Evolutionary conservation across 2,888 invertebrate genomes (phyloP), one percentile per base, ranked within the genome.

Genomic region (Myopa testacea): DNA sequence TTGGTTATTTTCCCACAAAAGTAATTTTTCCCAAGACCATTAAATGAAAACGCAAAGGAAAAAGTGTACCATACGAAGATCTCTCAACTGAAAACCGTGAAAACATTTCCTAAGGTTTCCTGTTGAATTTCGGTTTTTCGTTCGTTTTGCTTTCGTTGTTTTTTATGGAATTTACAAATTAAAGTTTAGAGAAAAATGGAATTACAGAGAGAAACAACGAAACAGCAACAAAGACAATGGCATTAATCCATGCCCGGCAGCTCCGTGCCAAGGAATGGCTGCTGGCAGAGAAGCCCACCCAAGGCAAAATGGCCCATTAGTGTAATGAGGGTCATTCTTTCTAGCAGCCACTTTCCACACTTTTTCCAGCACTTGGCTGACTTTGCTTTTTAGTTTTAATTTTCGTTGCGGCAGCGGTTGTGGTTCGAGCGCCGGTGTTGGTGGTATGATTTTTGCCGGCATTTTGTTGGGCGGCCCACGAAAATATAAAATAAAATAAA

Each of bases 281-380:
- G 14, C 45, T 63, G 69, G 60, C 58, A n/a, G 67, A 50, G 45
- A 8, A 65, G 63, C 65, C 50, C 63, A 37, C 65, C 74, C 74
- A 34, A 45, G 52, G 37, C 16, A 71, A 72, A 72, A 77, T 70
- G 74, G 70, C 69, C 80, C 79, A 80, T 80, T 79, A 78, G 77
- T 78, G 79, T 80, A 80, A 80, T 80, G 80, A 80, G 79, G 79
- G 80, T 75, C 79, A 79, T 78, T 75, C 76, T 79, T 72, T 63
- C 74, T 70, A 75, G 76, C 69, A 55, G 62, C 19, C 68, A 45
- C 60, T 69, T 34, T 75, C 69, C 68, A 58, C 77, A 71, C 58
- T 74, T 71, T 72, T 76, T 62, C 38, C 19, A 12, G 19, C 40
- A n/a, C 4, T 5, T 38, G 40, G 26, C 34, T 58, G 38, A 8